Conservation (phyloP, 2,113 vertebrate genomes). For the Alaudala cheleensis region DNA sequence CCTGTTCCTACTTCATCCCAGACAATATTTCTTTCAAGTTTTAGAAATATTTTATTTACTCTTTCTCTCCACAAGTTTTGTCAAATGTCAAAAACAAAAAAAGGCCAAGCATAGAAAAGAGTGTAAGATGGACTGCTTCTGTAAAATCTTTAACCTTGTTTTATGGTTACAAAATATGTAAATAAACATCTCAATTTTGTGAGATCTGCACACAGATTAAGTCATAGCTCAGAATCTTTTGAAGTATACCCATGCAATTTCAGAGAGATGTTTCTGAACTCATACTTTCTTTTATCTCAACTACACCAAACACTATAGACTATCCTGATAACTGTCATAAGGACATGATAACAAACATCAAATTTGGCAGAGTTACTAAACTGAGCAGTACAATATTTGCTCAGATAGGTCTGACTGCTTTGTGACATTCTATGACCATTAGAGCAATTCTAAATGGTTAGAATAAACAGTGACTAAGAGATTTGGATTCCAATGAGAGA, state of each 20-base stretch:
- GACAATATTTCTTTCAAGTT: slow-evolving; percentile 38
- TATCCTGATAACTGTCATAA: not conserved
- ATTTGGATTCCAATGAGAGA: not conserved
- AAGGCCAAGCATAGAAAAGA: not conserved
- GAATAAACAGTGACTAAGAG: not conserved
- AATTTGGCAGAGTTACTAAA: not conserved
- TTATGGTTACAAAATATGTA: not conserved
- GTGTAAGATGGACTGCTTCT: not conserved
- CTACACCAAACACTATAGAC: not conserved
- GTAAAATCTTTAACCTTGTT: not conserved
- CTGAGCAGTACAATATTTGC: not conserved
- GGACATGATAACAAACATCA: not conserved
- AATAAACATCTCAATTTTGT: not conserved
- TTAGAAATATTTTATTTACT: slow-evolving; percentile 53
- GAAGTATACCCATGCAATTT: not conserved
- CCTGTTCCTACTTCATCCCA: not conserved
- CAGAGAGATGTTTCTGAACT: not conserved
- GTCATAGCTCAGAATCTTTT: not conserved
- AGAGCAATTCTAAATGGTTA: not conserved
- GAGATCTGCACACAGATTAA: not conserved
- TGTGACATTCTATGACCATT: not conserved
- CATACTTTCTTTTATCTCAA: not conserved
- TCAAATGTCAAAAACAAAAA: not conserved
- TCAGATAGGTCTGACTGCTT: not conserved
- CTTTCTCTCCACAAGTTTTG: not conserved